Evolutionary conservation across 2,888 invertebrate genomes (phyloP).

Genomic region (Phengaris arion): DNA sequence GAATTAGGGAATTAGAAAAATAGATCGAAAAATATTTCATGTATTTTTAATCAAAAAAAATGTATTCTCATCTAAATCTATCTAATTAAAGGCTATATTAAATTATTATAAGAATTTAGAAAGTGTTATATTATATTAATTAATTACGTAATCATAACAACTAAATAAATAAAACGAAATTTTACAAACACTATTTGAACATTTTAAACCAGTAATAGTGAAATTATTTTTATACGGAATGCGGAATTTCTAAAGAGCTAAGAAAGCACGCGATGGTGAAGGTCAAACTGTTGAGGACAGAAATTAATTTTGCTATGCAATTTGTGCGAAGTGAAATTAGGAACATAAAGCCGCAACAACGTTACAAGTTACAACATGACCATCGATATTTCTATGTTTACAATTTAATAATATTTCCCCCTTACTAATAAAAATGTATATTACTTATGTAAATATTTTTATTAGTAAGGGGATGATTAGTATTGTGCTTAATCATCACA

Average conservation of each 20-base stretch:
- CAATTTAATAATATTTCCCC: no score
- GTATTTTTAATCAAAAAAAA: no score
- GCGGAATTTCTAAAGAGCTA: constrained; percentile 22
- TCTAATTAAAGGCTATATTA: not conserved
- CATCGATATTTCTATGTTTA: no score
- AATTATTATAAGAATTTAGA: not conserved
- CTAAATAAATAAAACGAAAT: not conserved
- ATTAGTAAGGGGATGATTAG: no score
- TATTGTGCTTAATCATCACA: no score
- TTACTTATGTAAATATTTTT: no score
- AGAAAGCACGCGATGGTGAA: constrained; percentile 24
- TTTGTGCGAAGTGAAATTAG: constrained; percentile 2
- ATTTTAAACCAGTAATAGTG: not conserved
- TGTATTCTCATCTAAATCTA: no score
- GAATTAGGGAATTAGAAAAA: no score
- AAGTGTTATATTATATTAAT: not conserved
- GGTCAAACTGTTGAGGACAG: constrained; percentile 22
- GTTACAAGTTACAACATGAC: not conserved
- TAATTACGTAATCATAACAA: not conserved
- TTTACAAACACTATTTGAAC: not conserved
- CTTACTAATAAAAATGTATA: no score
- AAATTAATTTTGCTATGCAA: not conserved
- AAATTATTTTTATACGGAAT: constrained; percentile 14
- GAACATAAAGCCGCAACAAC: not conserved
- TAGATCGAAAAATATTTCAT: no score